Percentiles rank a stretch among this genome's conserved stretches.
phyloP scores from a whole-genome alignment of 2,797 vertebrate genomes.

The Ceryle rudis region DNA sequence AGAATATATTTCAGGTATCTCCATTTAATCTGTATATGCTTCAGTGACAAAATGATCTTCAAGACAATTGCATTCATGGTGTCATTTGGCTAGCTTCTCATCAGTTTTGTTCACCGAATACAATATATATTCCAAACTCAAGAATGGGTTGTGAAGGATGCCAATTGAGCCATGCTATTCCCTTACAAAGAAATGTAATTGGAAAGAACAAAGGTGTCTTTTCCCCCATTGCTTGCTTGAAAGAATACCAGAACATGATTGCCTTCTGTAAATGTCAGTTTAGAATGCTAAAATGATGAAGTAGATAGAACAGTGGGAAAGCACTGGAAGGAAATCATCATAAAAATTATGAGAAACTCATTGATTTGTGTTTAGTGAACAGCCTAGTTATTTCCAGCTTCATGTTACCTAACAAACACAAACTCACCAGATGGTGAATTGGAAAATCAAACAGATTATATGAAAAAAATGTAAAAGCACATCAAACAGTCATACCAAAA shows the following conservation, averaged over 20 bases:
- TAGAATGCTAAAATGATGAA: neutral
- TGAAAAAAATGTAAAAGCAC: slow-evolving; percentile 52
- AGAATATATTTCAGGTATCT: neutral
- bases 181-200: neutral
- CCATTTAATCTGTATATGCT: neutral
- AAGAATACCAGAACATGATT: neutral
- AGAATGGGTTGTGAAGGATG: neutral
- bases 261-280: neutral
- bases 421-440: slow-evolving; percentile 36
- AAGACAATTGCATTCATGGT: neutral
- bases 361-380: neutral
- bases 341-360: neutral
- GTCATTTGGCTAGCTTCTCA: neutral
- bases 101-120: neutral
- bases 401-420: slow-evolving; percentile 57
- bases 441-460: slow-evolving; percentile 38
- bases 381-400: neutral
- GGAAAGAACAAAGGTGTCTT: neutral
- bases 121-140: neutral
- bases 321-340: neutral
- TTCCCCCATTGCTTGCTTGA: neutral
- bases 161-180: neutral
- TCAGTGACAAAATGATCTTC: neutral
- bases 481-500: slow-evolving; percentile 10
- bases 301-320: neutral